Percentiles rank a stretch among this genome's conserved stretches.
These are phyloP conservation scores for Xerus inauris DNA, from an alignment of 2,113 vertebrate genomes.

Conservation along the genomic window DNA sequence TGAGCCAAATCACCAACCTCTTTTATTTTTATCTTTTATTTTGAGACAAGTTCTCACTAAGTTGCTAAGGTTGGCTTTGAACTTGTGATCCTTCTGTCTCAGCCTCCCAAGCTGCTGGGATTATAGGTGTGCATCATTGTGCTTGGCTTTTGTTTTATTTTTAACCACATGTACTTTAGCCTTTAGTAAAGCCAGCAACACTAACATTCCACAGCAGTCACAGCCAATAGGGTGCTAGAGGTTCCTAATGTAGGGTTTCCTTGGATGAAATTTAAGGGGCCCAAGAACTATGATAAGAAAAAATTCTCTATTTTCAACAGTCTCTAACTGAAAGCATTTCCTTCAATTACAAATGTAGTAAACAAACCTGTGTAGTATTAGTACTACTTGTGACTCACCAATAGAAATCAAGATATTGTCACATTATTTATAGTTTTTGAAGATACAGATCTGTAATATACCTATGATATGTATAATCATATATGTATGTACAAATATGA, in stretches of 20 bases:
- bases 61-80: no score
- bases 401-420: not conserved
- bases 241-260: not conserved
- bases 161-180: not conserved
- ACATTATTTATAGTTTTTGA: not conserved
- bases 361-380: not conserved
- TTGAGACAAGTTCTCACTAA: no score
- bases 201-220: not conserved
- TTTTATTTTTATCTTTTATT: no score
- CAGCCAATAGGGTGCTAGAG: not conserved
- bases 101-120: no score
- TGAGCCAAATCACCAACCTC: no score
- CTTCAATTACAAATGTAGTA: not conserved
- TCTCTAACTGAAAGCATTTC: not conserved
- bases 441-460: not conserved
- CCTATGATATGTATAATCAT: not conserved
- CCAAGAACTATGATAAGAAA: not conserved
- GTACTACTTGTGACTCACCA: not conserved
- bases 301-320: constrained; percentile 1
- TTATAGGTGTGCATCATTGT: no score
- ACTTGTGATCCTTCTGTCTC: no score
- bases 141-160: not conserved
- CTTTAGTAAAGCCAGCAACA: not conserved
- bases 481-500: not conserved
- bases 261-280: not conserved